Base-by-base conservation (phyloP, 1,140 invertebrate species). In the Drosophila nikananu region DNA sequence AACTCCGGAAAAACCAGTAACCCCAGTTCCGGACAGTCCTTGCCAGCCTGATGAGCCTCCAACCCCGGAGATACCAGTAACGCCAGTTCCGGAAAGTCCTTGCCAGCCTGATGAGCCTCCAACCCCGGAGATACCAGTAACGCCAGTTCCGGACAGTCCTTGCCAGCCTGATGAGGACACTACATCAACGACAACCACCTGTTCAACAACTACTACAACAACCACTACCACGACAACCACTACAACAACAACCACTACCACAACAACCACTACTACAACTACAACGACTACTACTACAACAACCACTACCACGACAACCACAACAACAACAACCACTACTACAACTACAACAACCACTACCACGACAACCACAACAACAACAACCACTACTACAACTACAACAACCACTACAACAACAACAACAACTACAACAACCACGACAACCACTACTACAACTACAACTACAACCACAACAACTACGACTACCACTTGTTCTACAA, bases 181-280 rank as follows among this genome's bases (percentile, higher is more conserved):
- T 2, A 66, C 71, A 25, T 25, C 46, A 8, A 48, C 44, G 19
- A 55, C 64, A 3, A 63, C 76, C 0, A 63, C 68, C 23, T 49
- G 48, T n/a, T 49, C 48, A 0, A 71, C 72, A 0, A 75, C 73
- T 0, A 51, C 66, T 0, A 39, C 42, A 5, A n/a, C n/a, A n/a
- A n/a, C n/a, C n/a, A n/a, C n/a, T n/a, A n/a, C n/a, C n/a, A n/a
- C n/a, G n/a, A n/a, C n/a, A n/a, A n/a, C n/a, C n/a, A n/a, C n/a
- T n/a, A n/a, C n/a, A n/a, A n/a, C n/a, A n/a, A n/a, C n/a, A n/a
- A n/a, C n/a, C n/a, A n/a, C n/a, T n/a, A n/a, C n/a, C n/a, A n/a
- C n/a, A n/a, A n/a, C n/a, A n/a, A n/a, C n/a, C n/a, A n/a, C n/a
- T n/a, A n/a, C n/a, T n/a, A n/a, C n/a, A n/a, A n/a, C n/a, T n/a